Percentiles rank a stretch among this genome's conserved stretches.
phyloP scores from a whole-genome alignment of 2,797 vertebrate genomes.

The Lagorchestes hirsutus region DNA sequence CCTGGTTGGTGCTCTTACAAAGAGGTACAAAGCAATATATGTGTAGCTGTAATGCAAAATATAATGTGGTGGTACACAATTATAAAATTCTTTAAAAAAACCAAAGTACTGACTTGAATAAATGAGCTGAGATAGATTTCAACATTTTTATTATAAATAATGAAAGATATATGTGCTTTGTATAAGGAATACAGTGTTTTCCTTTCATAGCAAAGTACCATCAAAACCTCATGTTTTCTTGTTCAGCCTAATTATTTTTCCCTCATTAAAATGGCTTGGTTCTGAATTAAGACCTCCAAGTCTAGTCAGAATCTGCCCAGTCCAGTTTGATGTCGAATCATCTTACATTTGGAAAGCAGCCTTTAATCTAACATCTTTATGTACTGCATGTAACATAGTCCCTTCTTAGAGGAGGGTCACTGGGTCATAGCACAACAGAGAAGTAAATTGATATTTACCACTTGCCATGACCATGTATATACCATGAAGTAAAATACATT shows the following conservation, averaged over 20 bases:
- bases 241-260: slow-evolving; percentile 74
- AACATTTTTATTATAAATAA: slow-evolving; percentile 90
- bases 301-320: slow-evolving; percentile 70
- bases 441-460: slow-evolving; percentile 46
- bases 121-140: slow-evolving; percentile 85
- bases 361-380: slow-evolving; percentile 59
- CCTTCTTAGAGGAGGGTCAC: slow-evolving; percentile 57
- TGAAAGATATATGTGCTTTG: slow-evolving; percentile 86
- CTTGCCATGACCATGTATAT: neutral
- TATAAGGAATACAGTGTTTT: slow-evolving; percentile 88
- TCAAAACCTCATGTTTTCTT: slow-evolving; percentile 80
- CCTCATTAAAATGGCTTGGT: slow-evolving; percentile 71
- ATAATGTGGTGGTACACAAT: slow-evolving; percentile 86
- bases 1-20: slow-evolving; percentile 83
- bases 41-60: slow-evolving; percentile 85
- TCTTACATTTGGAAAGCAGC: slow-evolving; percentile 66
- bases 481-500: slow-evolving; percentile 36
- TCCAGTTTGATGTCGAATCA: slow-evolving; percentile 70
- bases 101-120: slow-evolving; percentile 85
- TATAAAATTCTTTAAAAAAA: slow-evolving; percentile 81
- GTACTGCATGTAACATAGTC: slow-evolving; percentile 9
- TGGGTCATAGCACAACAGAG: slow-evolving; percentile 53
- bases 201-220: slow-evolving; percentile 87
- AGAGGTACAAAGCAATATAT: slow-evolving; percentile 84
- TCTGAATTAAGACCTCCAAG: slow-evolving; percentile 80